phyloP scores from a whole-genome alignment of 2,888 invertebrate genomes.

The Eupithecia dodoneata region DNA sequence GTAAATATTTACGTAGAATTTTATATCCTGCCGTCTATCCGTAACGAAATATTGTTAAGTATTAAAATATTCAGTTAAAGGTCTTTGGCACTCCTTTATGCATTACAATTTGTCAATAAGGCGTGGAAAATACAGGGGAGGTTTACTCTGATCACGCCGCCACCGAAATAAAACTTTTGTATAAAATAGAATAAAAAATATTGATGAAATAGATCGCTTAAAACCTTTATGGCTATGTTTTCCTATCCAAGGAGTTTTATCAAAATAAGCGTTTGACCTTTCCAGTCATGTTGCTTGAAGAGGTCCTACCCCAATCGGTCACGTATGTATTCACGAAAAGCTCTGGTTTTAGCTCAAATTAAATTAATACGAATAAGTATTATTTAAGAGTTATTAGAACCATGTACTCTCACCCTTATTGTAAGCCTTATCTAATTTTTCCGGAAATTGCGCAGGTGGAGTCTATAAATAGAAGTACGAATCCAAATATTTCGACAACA shows the following conservation, averaged over 20 bases:
- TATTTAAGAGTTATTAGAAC: not conserved
- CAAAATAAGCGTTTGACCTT: not conserved
- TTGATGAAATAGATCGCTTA: not conserved
- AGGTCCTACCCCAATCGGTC: constrained; percentile 14
- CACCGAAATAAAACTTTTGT: not conserved
- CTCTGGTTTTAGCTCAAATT: not conserved
- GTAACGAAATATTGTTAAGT: not conserved
- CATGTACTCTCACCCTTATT: not conserved
- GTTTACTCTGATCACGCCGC: not conserved
- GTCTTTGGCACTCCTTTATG: not conserved
- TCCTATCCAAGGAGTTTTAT: not conserved
- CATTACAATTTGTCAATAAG: not conserved
- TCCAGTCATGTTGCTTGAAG: not conserved
- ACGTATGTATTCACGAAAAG: not conserved
- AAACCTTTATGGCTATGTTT: not conserved
- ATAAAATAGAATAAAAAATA: not conserved
- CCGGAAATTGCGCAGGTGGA: not conserved
- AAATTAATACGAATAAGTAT: not conserved
- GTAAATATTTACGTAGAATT: not conserved
- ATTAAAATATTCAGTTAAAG: not conserved
- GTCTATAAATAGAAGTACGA: not conserved
- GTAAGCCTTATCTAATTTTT: not conserved
- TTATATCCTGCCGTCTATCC: not conserved
- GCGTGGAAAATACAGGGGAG: not conserved
- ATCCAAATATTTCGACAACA: not conserved